Percentiles rank a stretch among this genome's conserved stretches.
Evolutionary conservation across 2,113 vertebrate genomes (phyloP).

Genomic region (Epinephelus moara): DNA sequence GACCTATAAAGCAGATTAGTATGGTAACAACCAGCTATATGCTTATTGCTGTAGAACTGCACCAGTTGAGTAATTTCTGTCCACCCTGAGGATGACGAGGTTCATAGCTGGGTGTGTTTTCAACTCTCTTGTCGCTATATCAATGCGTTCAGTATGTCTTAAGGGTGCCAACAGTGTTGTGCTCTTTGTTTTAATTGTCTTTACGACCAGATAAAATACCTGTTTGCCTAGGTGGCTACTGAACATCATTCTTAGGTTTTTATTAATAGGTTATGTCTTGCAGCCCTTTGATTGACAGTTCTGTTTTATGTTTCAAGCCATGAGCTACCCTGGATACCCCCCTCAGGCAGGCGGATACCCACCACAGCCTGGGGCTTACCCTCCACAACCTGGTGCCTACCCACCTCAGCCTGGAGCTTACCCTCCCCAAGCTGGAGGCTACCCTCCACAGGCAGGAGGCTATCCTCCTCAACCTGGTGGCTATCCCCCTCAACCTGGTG

Average conservation of each 20-base stretch:
- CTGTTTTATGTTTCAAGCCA: conserved; percentile 80
- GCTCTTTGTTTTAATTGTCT: neutral
- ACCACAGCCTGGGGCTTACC: conserved; percentile 74
- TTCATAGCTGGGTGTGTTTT: conserved; percentile 21
- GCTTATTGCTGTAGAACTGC: neutral
- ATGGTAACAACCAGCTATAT: neutral
- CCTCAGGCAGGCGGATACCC: conserved; percentile 71
- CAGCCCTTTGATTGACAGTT: conserved; percentile 29
- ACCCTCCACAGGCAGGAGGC: conserved; percentile 83
- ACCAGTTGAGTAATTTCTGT: neutral
- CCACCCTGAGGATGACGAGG: neutral
- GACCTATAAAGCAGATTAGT: neutral
- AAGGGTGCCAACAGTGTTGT: neutral
- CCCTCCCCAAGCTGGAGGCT: conserved; percentile 80
- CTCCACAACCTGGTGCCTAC: conserved; percentile 73
- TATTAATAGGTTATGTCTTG: neutral
- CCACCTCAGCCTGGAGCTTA: conserved; percentile 79
- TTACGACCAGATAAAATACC: neutral
- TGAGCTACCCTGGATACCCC: conserved; percentile 95
- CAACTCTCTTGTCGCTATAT: neutral
- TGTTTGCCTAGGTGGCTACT: neutral
- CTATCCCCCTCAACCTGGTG: conserved; percentile 70
- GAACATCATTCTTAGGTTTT: neutral
- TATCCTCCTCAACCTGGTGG: conserved; percentile 73
- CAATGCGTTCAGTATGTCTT: neutral